phyloP scores from a whole-genome alignment of 2,113 vertebrate genomes.

The Scortum barcoo region DNA sequence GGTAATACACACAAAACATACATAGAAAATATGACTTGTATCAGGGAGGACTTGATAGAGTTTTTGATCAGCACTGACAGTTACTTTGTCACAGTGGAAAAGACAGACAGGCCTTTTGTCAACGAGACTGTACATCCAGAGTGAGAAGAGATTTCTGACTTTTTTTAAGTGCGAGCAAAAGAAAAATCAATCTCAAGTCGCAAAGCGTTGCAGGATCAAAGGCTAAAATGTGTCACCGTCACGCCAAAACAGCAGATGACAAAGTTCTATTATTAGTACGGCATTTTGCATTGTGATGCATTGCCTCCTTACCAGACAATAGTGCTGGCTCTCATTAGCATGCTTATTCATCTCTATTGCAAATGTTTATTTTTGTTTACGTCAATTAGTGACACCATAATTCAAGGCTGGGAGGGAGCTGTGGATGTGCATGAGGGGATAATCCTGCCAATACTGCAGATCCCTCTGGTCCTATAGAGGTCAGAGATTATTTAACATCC shows the following conservation, averaged over 20 bases:
- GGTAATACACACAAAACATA: too few relatives aligned
- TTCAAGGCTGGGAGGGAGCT: slow-evolving; percentile 5
- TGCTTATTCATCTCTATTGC: slow-evolving; percentile 43
- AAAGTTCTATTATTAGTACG: slow-evolving; percentile 63
- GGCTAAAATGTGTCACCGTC: slow-evolving; percentile 65
- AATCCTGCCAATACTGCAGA: slow-evolving; percentile 15
- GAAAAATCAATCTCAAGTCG: slow-evolving; percentile 38
- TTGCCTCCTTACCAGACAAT: slow-evolving; percentile 24
- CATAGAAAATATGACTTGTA: background rate
- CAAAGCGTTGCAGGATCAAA: slow-evolving; percentile 58
- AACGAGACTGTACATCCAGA: background rate
- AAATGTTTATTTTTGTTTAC: slow-evolving; percentile 47
- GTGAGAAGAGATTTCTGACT: background rate
- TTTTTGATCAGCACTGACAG: slow-evolving; percentile 42
- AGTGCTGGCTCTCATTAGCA: slow-evolving; percentile 57
- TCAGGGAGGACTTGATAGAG: slow-evolving; percentile 22
- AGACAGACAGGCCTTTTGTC: slow-evolving; percentile 37
- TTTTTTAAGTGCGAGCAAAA: background rate
- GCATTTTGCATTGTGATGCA: slow-evolving; percentile 39
- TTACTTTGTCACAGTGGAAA: slow-evolving; percentile 47
- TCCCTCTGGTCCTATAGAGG: slow-evolving; percentile 33
- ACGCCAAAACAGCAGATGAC: slow-evolving; percentile 54
- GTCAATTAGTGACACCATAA: slow-evolving; percentile 44
- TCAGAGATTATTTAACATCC: slow-evolving; percentile 46
- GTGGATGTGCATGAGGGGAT: slow-evolving; percentile 8